Base-by-base conservation (phyloP, 2,888 invertebrate species). In the Pelosia muscerda region DNA sequence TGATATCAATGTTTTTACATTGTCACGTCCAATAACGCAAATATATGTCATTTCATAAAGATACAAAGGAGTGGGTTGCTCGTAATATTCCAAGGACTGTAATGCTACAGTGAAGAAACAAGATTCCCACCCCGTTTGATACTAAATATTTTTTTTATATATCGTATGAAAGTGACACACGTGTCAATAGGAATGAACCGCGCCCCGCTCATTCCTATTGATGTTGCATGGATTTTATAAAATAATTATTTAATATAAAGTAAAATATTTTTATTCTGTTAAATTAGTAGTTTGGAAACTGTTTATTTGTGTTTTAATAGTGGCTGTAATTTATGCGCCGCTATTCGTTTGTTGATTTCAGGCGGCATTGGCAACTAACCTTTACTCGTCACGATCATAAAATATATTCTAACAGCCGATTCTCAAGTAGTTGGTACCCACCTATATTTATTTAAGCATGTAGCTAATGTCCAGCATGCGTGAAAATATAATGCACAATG, bases 311-410 rank as follows among this genome's bases (percentile, higher is more conserved):
- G 54, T 59, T 65, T 65, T 59, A 65, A 65, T 65, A 59, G 65
- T 34, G 28, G 58, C 31, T 23, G 58, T 65, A 59, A 65, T 78
- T 78, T 55, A 78, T 71, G 64, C 19, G 26, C 58, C 78, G 64
- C 57, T 66, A 66, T 53, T 75, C 62, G 65, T 66, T 65, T 63
- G 63, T 65, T 77, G 54, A 25, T 60, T 54, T n/a, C n/a, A 49
- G 15, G 26, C 49, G 64, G 38, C 61, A 71, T 78, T 75, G 75
- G 67, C 78, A 66, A 71, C 57, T 56, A 64, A 42, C 64, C 42
- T 57, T 22, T 19, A 19, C 10, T 56, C 49, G 63, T 26, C 55
- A 56, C 55, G 56, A 38, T 63, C 55, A 38, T 63, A 57, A 34
- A 63, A 49, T 49, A 63, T 63, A 55, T 63, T 34, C 54, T 63